Evolutionary conservation across 2,113 vertebrate species (phyloP), one percentile per base, ranked within the genome.

Genomic region (Otocyon megalotis): DNA sequence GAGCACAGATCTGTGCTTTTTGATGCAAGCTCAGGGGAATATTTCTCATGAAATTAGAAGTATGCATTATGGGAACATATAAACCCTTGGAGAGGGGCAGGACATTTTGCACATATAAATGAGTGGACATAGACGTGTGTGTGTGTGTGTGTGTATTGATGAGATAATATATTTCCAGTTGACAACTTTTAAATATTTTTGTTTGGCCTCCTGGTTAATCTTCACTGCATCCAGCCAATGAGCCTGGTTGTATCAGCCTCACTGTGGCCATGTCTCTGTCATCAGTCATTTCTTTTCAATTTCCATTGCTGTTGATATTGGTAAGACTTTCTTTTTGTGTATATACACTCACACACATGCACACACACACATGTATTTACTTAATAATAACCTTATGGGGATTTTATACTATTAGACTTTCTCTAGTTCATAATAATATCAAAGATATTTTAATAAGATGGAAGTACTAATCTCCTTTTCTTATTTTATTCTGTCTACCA

Each of bases 11-110:
- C 16, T 83, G 48, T 2, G 16, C 5, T 72, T 79, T 94, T 79
- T 62, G 5, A 74, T 56, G 37, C 1, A 28, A 50, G 28, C 74
- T 17, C 19, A 63, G 2, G 35, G 32, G 11, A 0, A 5, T 81
- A 93, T 95, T 94, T 91, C 65, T 26, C 26, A 19, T n/a, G 17
- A 92, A 87, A 79, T 48, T 80, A 83, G 13, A 96, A 79, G 2
- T 30, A 53, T 28, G 67, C 3, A 13, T 50, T 84, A 2, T 16
- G 83, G 30, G 16, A 85, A 48, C 6, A n/a, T 85, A 88, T 53
- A 65, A n/a, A 1, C 8, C 20, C 3, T 87, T 67, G 28, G 3
- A 1, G 8, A 65, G 58, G 6, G 48, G 3, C n/a, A 43, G 6
- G 30, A 5, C 2, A 56, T 56, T 43, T 16, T 83, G 6, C 3